A percentile compares a stretch with the other conserved stretches of the same genome.
Conservation (phyloP, 2,113 vertebrate species). For the Atherinomorus stipes region DNA sequence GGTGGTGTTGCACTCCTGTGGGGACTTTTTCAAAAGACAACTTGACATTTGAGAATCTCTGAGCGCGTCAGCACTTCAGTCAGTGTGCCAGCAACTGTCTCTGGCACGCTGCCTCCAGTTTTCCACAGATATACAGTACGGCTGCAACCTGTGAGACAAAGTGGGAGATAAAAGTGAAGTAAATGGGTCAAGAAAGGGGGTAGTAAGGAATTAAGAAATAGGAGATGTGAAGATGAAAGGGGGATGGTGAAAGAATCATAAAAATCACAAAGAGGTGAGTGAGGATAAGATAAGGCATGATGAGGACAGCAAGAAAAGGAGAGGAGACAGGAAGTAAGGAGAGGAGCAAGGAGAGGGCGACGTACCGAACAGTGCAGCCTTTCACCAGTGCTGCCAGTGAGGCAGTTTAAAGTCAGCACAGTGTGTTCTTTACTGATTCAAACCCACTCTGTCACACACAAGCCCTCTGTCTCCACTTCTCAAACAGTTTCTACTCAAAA, state of each 20-base stretch:
- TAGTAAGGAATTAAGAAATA: not conserved
- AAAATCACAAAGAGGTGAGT: not conserved
- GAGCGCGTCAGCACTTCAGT: conserved; percentile 43
- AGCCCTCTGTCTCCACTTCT: conserved; percentile 56
- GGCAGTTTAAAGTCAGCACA: conserved; percentile 66
- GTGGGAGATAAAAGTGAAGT: not conserved
- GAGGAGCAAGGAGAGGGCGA: conserved; percentile 25
- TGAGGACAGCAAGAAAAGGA: not conserved
- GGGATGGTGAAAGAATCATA: no score
- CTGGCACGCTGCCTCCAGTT: not conserved
- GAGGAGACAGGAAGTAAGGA: conserved; percentile 13
- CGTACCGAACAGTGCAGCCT: conserved; percentile 72
- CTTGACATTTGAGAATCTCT: conserved; percentile 70
- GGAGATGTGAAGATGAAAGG: not conserved
- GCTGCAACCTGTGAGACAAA: conserved; percentile 5
- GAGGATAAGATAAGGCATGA: not conserved
- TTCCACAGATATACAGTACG: conserved; percentile 13
- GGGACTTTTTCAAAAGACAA: conserved; percentile 64
- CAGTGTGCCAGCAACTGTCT: conserved; percentile 40
- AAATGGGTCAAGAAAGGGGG: not conserved
- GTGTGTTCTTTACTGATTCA: conserved; percentile 72
- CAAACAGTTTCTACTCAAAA: conserved; percentile 43
- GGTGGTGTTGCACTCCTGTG: conserved; percentile 50
- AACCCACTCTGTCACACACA: conserved; percentile 63
- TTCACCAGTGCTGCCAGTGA: conserved; percentile 69